Evolutionary conservation across 30 jellyfish, hydroid and myxozoan genomes (phyloP).

Genomic region (Chrysaora quinquecirrha): DNA sequence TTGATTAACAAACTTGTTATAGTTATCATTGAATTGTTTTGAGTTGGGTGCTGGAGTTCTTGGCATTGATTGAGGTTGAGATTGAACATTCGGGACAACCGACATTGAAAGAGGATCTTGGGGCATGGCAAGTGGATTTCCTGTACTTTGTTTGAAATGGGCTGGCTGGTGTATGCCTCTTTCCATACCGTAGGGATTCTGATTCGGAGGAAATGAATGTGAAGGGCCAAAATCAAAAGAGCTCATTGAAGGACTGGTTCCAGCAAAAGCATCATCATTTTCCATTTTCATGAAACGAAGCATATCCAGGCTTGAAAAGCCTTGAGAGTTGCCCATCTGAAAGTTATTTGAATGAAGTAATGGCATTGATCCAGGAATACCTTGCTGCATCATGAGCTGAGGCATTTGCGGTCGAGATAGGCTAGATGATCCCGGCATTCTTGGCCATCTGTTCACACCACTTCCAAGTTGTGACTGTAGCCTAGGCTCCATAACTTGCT

Average conservation of each 20-base stretch:
- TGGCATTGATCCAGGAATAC: conserved; percentile 36
- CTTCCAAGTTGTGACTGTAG: conserved; percentile 52
- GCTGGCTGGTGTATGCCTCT: too few relatives aligned
- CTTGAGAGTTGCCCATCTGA: conserved; percentile 56
- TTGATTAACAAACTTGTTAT: conserved; percentile 37
- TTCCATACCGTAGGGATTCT: conserved; percentile 58
- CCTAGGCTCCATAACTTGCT: conserved; percentile 61
- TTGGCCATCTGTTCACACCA: conserved; percentile 63
- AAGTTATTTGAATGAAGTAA: conserved; percentile 48
- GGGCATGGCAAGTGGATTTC: conserved; percentile 41
- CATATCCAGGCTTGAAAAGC: conserved; percentile 57
- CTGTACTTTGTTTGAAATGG: conserved; percentile 55
- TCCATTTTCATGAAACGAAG: conserved; percentile 54
- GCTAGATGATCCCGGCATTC: conserved; percentile 65
- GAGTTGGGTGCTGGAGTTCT: conserved; percentile 49
- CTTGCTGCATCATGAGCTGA: conserved; percentile 66
- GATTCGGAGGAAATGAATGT: conserved; percentile 50
- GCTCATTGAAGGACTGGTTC: conserved; percentile 39
- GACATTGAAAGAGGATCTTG: conserved; percentile 45
- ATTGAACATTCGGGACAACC: conserved; percentile 27
- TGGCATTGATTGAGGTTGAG: conserved; percentile 51
- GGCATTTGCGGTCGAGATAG: conserved; percentile 69
- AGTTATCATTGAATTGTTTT: conserved; percentile 54
- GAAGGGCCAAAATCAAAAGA: conserved; percentile 56
- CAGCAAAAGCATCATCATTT: conserved; percentile 29